Evolutionary conservation across 2,113 vertebrate genomes (phyloP).

Genomic region (Vombatus ursinus): DNA sequence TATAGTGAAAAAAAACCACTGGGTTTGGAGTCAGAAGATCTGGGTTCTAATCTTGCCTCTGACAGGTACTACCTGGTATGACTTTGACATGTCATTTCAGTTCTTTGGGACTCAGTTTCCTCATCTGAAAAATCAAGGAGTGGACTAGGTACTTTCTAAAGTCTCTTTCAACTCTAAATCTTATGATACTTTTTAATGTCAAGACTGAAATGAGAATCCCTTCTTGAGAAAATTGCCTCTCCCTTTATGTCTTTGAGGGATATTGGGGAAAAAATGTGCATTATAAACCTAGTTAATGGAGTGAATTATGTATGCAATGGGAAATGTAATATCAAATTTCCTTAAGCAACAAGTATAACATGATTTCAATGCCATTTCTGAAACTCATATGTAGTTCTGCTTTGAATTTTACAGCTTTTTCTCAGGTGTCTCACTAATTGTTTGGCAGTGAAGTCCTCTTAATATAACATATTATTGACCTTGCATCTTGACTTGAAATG

Average conservation of each 20-base stretch:
- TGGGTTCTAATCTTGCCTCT: neutral
- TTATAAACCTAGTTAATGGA: conserved; percentile 39
- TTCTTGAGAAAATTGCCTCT: neutral
- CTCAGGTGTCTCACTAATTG: neutral
- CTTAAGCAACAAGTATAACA: conserved; percentile 15
- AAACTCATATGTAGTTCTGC: neutral
- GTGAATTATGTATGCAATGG: conserved; percentile 21
- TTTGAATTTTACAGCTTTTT: conserved; percentile 17
- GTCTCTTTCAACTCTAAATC: neutral
- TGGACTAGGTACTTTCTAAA: neutral
- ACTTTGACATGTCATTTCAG: neutral
- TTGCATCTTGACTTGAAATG: conserved; percentile 19
- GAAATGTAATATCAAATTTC: conserved; percentile 55
- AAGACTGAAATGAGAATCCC: neutral
- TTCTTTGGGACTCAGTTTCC: neutral
- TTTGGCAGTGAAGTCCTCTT: conserved; percentile 43
- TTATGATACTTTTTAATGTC: neutral
- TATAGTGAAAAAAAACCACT: neutral
- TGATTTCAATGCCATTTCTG: neutral
- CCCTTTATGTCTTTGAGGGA: neutral
- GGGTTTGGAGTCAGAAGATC: neutral
- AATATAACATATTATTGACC: neutral
- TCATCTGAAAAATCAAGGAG: neutral
- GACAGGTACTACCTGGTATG: neutral
- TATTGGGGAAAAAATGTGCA: conserved; percentile 11